Evolutionary conservation across 2,888 invertebrate genomes (phyloP).

Genomic region (Morpho achilles): DNA sequence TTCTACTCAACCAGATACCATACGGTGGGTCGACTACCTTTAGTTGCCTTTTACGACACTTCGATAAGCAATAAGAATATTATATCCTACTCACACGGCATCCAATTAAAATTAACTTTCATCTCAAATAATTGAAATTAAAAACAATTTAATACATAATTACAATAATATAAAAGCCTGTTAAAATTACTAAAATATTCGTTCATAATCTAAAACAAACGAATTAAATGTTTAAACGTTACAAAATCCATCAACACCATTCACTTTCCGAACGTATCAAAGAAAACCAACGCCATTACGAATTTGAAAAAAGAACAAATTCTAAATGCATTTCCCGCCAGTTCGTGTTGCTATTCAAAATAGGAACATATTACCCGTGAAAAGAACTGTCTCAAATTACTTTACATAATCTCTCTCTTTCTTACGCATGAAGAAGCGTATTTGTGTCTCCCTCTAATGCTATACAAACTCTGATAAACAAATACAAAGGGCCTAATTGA

Average conservation of each 20-base stretch:
- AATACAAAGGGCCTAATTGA: slow-evolving; percentile 81
- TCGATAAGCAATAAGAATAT: too few relatives aligned
- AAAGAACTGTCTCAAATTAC: slow-evolving; percentile 80
- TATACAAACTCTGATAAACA: slow-evolving; percentile 79
- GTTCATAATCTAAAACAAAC: slow-evolving; percentile 1
- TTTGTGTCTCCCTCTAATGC: slow-evolving; percentile 47
- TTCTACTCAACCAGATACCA: too few relatives aligned
- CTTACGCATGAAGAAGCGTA: slow-evolving; percentile 30
- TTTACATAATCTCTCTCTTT: slow-evolving; percentile 50
- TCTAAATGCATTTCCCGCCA: slow-evolving; percentile 75
- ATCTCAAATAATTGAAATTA: too few relatives aligned
- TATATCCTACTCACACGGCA: too few relatives aligned
- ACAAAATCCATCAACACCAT: slow-evolving; percentile 35
- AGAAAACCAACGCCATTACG: slow-evolving; percentile 68
- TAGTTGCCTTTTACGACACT: too few relatives aligned
- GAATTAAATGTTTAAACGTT: slow-evolving; percentile 12
- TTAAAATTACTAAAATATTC: too few relatives aligned
- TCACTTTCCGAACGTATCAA: slow-evolving; percentile 59
- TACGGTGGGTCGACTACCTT: too few relatives aligned
- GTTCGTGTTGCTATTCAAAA: slow-evolving; percentile 76
- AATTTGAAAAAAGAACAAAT: slow-evolving; percentile 60
- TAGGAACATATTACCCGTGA: slow-evolving; percentile 77
- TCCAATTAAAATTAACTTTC: too few relatives aligned
- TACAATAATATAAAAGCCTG: too few relatives aligned
- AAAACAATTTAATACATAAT: too few relatives aligned